Percentiles rank a stretch among this genome's conserved stretches.
These are phyloP conservation scores for Apteryx owenii DNA, from an alignment of 2,113 vertebrate genomes.

Conservation along the genomic window DNA sequence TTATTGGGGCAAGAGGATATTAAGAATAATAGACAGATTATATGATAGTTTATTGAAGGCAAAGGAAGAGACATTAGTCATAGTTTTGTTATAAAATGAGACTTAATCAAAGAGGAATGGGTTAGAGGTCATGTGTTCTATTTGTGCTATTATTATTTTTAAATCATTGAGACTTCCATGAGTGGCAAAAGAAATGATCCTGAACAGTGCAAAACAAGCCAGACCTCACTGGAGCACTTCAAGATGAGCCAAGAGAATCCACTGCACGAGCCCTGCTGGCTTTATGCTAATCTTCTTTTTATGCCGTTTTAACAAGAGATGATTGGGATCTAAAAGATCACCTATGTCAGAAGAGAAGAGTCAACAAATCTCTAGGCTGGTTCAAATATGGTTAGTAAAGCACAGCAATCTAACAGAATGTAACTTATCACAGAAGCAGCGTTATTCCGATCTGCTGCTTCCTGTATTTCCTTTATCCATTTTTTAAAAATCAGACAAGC, in stretches of 20 bases:
- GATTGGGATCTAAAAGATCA: slow-evolving; percentile 37
- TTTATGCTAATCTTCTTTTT: slow-evolving; percentile 74
- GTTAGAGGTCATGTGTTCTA: slow-evolving; percentile 82
- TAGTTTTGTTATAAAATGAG: slow-evolving; percentile 83
- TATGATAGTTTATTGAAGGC: slow-evolving; percentile 78
- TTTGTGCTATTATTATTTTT: slow-evolving; percentile 84
- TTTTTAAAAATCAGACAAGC: not conserved
- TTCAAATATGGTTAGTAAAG: not conserved
- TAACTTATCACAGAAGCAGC: not conserved
- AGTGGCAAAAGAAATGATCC: slow-evolving; percentile 87
- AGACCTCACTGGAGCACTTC: slow-evolving; percentile 85
- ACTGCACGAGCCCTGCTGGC: slow-evolving; percentile 63
- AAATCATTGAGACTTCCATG: slow-evolving; percentile 80
- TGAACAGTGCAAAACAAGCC: slow-evolving; percentile 85
- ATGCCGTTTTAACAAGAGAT: slow-evolving; percentile 69
- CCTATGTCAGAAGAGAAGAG: not conserved
- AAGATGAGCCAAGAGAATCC: slow-evolving; percentile 85
- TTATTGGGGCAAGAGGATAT: slow-evolving; percentile 84
- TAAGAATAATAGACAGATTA: slow-evolving; percentile 84
- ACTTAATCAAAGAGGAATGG: slow-evolving; percentile 82
- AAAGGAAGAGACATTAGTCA: slow-evolving; percentile 80
- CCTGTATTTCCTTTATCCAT: not conserved
- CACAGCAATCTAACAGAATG: not conserved
- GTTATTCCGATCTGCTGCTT: not conserved
- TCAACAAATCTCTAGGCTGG: not conserved